Evolutionary conservation across 2,797 vertebrate genomes (phyloP), one percentile per base, ranked within the genome.

Genomic region (Phyllotis vaccarum): DNA sequence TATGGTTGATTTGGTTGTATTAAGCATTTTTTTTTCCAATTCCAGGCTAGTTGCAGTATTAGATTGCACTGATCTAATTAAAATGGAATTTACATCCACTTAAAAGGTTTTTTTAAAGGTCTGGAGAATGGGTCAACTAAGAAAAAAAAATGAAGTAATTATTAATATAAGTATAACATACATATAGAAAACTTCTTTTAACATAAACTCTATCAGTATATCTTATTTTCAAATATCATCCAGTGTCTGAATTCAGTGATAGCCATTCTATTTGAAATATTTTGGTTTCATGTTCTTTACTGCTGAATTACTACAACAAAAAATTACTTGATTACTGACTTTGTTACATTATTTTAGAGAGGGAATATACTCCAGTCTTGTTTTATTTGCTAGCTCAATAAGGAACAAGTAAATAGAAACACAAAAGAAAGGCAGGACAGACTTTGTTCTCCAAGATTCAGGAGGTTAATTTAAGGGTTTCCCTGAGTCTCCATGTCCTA

Each of bases 21-120:
- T 98, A 98, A 98, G 80, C 96, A 96, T 97, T 86, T 96, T 95
- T 83, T 96, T 94, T 2, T 0, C 29, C 85, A 93, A 96, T 93
- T 96, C 83, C 97, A 94, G 76, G 83, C 94, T 95, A 93, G 97
- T 81, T 97, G 97, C 75, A 97, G 90, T 95, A 97, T 98, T 98
- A 97, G 97, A 97, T 97, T 98, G 97, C 96, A 98, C 60, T 92
- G 90, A 95, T 93, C 95, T 97, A 98, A 98, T 98, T 98, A 98
- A 98, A 98, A 98, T 91, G 95, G 98, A 98, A 98, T 98, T 98
- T 98, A 97, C 94, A 97, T 98, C 89, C 82, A 96, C 91, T 97
- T 96, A 90, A 97, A 97, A 97, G 96, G 70, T 40, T 94, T 97
- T 97, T 97, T 97, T 52, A 91, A 97, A 98, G 97, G 85, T 98